Base-by-base conservation (phyloP, 2,113 vertebrate species). In the Ameiurus melas region DNA sequence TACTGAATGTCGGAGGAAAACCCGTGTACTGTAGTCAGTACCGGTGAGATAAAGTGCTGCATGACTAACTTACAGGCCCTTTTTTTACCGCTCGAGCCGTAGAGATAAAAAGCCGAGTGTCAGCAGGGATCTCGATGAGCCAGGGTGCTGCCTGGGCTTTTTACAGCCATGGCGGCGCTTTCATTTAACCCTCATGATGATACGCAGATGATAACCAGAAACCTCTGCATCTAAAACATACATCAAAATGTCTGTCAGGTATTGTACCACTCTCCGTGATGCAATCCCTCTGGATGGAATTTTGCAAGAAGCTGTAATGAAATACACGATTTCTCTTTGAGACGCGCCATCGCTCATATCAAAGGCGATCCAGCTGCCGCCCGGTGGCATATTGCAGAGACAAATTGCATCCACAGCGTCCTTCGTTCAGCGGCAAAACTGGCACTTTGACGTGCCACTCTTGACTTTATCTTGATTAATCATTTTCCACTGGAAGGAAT, bases 381-480 rank as follows among this genome's bases (percentile, higher is more conserved):
- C 64, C 53, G 33, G 77, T 36, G 84, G 68, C 68, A 33, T 58
- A 36, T 47, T 84, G 82, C 53, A 36, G 55, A 85, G 75, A 85
- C 85, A 66, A 89, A 87, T 75, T 89, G 87, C 84, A 87, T 84
- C 73, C 80, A 53, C 47, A 20, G 62, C 19, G 43, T 86, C 90
- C 87, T 90, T 89, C 81, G 27, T 81, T 85, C 14, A 27, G 47
- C 68, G 19, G 77, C 36, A n/a, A 86, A 83, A 80, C 58, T 79
- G 85, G 81, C 85, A 86, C 57, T 80, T n/a, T 84, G 83, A 75
- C 22, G 70, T 57, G 12, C 51, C 68, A 84, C 79, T 88, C 73
- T 55, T 33, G 77, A 90, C 51, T 80, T 89, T 82, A 90, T 88
- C 66, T 57, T 64, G 66, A 90, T 89, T 89, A 90, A 90, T 89